Percentiles rank a stretch among this genome's conserved stretches.
Evolutionary conservation across 2,113 vertebrate species (phyloP).

Genomic region (Phasianus colchicus): DNA sequence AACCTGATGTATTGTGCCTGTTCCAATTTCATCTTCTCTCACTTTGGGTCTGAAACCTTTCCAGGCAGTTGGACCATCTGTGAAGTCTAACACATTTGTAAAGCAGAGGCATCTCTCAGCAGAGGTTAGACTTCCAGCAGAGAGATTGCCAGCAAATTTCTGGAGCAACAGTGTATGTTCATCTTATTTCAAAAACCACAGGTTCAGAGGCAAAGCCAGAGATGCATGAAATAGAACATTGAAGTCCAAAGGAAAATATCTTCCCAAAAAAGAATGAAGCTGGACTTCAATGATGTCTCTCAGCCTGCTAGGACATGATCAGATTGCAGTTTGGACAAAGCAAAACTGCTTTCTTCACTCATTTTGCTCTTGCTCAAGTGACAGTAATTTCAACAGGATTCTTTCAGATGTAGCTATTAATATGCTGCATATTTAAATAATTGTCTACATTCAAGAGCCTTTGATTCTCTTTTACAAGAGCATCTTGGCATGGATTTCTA

Average conservation of each 20-base stretch:
- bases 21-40: not conserved
- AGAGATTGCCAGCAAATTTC: not conserved
- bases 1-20: not conserved
- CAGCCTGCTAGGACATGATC: not conserved
- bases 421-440: conserved; percentile 7
- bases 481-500: not conserved
- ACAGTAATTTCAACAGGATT: conserved; percentile 14
- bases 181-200: not conserved
- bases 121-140: not conserved
- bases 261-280: not conserved
- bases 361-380: conserved; percentile 17
- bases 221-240: not conserved
- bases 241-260: not conserved
- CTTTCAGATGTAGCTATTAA: conserved; percentile 36
- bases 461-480: not conserved
- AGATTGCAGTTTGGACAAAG: not conserved
- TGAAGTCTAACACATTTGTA: not conserved
- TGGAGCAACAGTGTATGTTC: not conserved
- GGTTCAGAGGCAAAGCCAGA: not conserved
- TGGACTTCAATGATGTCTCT: not conserved
- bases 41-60: not conserved
- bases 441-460: conserved; percentile 17
- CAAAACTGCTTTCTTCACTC: not conserved
- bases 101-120: accelerated
- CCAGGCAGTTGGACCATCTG: not conserved